Percentiles rank a stretch among this genome's conserved stretches.
Conservation (phyloP, 2,888 invertebrate species). For the Phyllotreta cruciferae region DNA sequence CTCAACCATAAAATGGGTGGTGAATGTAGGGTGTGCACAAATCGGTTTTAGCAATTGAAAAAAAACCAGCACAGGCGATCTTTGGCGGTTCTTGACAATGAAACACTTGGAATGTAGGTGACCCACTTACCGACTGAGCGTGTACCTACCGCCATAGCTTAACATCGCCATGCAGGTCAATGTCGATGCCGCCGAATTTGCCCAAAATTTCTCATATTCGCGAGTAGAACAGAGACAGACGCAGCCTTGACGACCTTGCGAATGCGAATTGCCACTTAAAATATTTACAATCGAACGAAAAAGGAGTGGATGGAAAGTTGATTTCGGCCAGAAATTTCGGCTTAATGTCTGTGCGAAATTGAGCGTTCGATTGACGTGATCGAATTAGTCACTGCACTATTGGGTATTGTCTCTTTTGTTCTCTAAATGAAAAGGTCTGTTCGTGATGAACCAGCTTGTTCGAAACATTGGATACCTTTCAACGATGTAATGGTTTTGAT, state of each 20-base stretch:
- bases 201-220: conserved; percentile 24
- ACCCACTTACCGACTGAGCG: conserved; percentile 46
- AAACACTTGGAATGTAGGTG: conserved; percentile 50
- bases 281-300: background rate
- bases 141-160: conserved; percentile 11
- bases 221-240: conserved; percentile 15
- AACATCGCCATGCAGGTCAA: conserved; percentile 43
- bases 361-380: too few relatives aligned
- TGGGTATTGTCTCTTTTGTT: too few relatives aligned
- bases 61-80: conserved; percentile 17
- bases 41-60: conserved; percentile 26
- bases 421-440: too few relatives aligned
- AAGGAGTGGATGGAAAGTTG: conserved; percentile 3
- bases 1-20: too few relatives aligned
- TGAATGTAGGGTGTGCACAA: too few relatives aligned
- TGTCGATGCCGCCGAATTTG: conserved; percentile 41
- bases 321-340: background rate
- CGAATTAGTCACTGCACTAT: too few relatives aligned
- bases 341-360: too few relatives aligned
- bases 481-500: too few relatives aligned
- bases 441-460: too few relatives aligned
- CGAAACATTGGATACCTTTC: too few relatives aligned
- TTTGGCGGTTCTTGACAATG: conserved; percentile 49
- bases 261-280: conserved; percentile 11
- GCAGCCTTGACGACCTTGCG: conserved; percentile 20